These are phyloP conservation scores for Callosobruchus maculatus DNA, from an alignment of 2,888 invertebrate species.

Conservation along the genomic window DNA sequence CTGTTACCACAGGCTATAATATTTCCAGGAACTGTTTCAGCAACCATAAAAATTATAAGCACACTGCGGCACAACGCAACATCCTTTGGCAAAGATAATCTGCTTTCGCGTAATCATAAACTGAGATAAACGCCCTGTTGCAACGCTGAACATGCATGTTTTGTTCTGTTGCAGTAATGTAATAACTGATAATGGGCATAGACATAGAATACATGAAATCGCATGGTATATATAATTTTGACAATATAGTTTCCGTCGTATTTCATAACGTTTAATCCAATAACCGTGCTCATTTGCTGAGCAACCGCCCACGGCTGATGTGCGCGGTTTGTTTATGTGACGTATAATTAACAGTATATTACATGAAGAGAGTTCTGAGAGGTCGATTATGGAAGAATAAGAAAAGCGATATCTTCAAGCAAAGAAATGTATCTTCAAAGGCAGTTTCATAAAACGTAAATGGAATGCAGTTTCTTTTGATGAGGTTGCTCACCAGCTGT, in stretches of 20 bases:
- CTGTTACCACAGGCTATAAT: neutral
- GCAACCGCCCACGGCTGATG: neutral
- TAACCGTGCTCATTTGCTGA: neutral
- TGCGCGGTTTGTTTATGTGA: neutral
- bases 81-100: neutral
- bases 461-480: too few species aligned
- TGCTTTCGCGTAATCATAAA: neutral
- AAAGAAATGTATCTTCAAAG: neutral
- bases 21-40: neutral
- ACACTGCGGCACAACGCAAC: neutral
- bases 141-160: neutral
- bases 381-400: neutral
- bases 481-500: too few species aligned
- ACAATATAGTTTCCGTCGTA: neutral
- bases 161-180: neutral
- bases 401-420: neutral
- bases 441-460: neutral
- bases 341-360: neutral
- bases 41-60: neutral
- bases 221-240: neutral
- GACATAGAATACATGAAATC: neutral
- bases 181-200: neutral
- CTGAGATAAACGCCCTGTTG: neutral
- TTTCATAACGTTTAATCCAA: neutral
- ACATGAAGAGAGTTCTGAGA: neutral